phyloP scores from a whole-genome alignment of 2,797 vertebrate genomes.

The Synaphobranchus kaupii region DNA sequence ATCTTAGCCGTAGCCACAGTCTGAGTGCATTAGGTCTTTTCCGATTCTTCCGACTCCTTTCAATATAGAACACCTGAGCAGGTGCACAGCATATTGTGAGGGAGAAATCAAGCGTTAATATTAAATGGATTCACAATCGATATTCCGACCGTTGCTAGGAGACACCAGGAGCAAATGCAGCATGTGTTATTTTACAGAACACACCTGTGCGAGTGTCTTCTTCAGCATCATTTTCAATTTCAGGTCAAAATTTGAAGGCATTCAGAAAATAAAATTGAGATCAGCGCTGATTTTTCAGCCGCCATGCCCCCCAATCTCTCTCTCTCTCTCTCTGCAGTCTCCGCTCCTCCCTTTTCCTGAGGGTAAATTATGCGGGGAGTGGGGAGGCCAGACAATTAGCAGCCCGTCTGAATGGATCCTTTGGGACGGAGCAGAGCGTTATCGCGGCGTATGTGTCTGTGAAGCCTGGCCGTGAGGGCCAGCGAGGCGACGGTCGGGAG shows the following conservation, averaged over 20 bases:
- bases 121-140: neutral
- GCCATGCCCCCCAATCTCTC: neutral
- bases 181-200: neutral
- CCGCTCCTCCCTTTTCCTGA: slow-evolving; percentile 22
- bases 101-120: neutral
- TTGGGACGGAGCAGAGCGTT: slow-evolving; percentile 12
- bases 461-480: slow-evolving; percentile 24
- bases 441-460: slow-evolving; percentile 26
- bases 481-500: slow-evolving; percentile 42
- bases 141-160: slow-evolving; percentile 11
- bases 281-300: neutral
- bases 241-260: neutral
- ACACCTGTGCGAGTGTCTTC: neutral
- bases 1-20: neutral
- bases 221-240: neutral
- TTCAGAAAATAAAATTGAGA: neutral
- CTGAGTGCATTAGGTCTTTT: neutral
- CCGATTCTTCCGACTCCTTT: neutral
- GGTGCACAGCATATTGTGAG: neutral
- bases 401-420: neutral
- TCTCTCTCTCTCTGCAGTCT: neutral
- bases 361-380: neutral
- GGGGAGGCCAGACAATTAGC: slow-evolving; percentile 10
- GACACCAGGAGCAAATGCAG: neutral
- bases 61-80: neutral